Percentiles rank a stretch among this genome's conserved stretches.
These are phyloP conservation scores for Condylura cristata DNA, from an alignment of 2,113 vertebrate species.

Conservation along the genomic window DNA sequence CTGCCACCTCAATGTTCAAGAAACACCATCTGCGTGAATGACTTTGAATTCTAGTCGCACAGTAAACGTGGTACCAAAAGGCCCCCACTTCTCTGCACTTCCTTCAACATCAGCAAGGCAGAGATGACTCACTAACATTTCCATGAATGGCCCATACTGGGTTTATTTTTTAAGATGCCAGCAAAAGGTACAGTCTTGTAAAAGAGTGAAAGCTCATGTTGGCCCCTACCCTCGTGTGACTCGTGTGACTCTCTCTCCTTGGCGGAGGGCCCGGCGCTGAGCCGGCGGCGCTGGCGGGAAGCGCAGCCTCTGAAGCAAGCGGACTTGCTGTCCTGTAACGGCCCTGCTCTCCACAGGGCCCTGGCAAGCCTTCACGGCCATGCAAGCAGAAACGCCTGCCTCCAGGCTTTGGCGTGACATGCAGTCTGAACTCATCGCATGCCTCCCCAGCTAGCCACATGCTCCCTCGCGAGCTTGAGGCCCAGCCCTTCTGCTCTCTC, in stretches of 20 bases:
- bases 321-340: neutral
- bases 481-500: neutral
- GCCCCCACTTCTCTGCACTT: neutral
- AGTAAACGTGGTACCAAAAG: neutral
- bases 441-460: neutral
- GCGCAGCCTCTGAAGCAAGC: no score
- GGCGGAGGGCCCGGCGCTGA: no score
- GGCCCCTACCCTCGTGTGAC: neutral
- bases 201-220: neutral
- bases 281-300: no score
- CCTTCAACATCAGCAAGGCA: slow-evolving; percentile 3
- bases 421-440: neutral
- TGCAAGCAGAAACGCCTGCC: neutral
- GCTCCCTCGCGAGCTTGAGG: neutral
- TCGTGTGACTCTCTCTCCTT: no score
- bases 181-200: neutral
- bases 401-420: neutral
- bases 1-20: neutral
- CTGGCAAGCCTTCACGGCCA: neutral
- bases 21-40: neutral
- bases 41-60: neutral
- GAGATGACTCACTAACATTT: neutral
- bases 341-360: neutral
- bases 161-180: neutral
- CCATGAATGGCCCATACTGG: neutral